A percentile compares a stretch with the other conserved stretches of the same genome.
Evolutionary conservation across 2,113 vertebrate genomes (phyloP).

Genomic region (Butorides virescens): DNA sequence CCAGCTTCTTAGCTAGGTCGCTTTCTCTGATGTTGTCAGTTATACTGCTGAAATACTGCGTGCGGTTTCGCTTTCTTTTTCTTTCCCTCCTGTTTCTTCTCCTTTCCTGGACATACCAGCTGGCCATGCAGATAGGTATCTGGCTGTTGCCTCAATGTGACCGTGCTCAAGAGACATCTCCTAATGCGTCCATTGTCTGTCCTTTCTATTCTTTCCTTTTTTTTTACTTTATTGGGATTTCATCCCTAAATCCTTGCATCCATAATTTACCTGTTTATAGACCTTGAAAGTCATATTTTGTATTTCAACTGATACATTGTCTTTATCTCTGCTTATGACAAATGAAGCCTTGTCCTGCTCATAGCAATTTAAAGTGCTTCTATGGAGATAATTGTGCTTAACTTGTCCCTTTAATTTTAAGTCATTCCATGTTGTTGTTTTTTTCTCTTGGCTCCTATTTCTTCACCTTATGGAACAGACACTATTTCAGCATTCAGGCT

Average conservation of each 20-base stretch:
- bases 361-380: not conserved
- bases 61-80: not conserved
- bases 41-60: not conserved
- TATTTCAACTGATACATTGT: not conserved
- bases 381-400: not conserved
- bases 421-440: not conserved
- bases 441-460: not conserved
- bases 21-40: not conserved
- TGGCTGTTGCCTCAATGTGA: not conserved
- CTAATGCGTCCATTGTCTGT: not conserved
- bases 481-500: rapidly evolving
- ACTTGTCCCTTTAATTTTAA: not conserved
- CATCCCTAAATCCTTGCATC: not conserved
- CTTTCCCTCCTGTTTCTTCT: not conserved
- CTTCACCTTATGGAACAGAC: not conserved
- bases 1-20: not conserved
- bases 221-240: not conserved
- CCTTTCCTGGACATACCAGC: not conserved
- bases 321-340: not conserved
- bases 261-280: not conserved
- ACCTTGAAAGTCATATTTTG: not conserved
- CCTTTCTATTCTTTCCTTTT: not conserved
- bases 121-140: not conserved
- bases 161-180: not conserved
- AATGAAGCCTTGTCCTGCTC: not conserved